Base-by-base conservation (phyloP, 2,797 vertebrate genomes). In the Miichthys miiuy region DNA sequence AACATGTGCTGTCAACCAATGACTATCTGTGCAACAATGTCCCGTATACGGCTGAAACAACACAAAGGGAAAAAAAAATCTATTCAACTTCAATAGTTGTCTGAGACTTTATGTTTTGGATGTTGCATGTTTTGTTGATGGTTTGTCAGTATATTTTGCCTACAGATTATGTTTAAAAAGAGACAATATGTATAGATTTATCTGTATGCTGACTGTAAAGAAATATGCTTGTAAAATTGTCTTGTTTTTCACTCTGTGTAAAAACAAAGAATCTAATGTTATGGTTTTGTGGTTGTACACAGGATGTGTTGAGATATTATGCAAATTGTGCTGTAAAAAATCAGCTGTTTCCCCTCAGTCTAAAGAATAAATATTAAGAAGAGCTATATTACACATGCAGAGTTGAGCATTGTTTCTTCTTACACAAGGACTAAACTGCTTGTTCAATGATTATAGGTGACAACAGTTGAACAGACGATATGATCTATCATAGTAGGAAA, bases 251-350 rank as follows among this genome's bases (percentile, higher is more conserved):
- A 97, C 92, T 96, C 94, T 93, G 93, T 97, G 97, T 97, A 97
- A 97, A 98, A 98, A 96, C 93, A 87, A 88, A 94, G 90, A 93
- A 93, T 93, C 83, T 90, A 95, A 95, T 95, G 96, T 97, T 96
- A 96, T 97, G 95, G 95, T 98, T 98, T 97, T 96, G 97, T 99
- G 97, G 94, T 96, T 96, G 96, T 97, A 97, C 94, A 98, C 97
- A 97, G 95, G 95, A 96, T 96, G 96, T 99, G 97, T 96, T 96
- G 95, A 97, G 94, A 97, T 96, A 87, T 96, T 97, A 98, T 97
- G 96, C 97, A 98, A 97, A 97, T 94, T 95, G 97, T 99, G 97
- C 95, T 97, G 95, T 97, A 97, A 90, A 84, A 81, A 91, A 93
- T 92, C 96, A 96, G 95, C 94, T 97, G 95, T 96, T 95, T 93